phyloP scores from a whole-genome alignment of 1,140 invertebrate species.

The Eciton burchellii region DNA sequence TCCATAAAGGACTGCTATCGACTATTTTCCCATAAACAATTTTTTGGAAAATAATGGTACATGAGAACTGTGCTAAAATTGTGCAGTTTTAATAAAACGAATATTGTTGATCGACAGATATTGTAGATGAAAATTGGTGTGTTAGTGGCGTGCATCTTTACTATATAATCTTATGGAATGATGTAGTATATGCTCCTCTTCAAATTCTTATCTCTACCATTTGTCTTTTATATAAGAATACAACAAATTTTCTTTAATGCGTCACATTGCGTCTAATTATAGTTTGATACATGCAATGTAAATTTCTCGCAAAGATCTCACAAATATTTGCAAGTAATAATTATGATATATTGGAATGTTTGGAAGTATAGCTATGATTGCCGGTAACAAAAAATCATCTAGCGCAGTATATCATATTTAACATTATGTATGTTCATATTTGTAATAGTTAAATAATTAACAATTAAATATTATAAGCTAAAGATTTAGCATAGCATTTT shows the following conservation, averaged over 20 bases:
- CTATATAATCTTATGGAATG: conserved; percentile 7
- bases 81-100: not conserved
- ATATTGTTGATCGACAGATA: not conserved
- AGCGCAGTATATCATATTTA: too few relatives aligned
- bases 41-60: not conserved
- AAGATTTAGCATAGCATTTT: too few relatives aligned
- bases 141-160: not conserved
- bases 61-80: conserved; percentile 7
- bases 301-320: not conserved
- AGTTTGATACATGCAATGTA: conserved; percentile 17
- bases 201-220: conserved; percentile 31
- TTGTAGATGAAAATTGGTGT: not conserved
- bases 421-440: too few relatives aligned
- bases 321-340: not conserved
- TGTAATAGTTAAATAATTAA: too few relatives aligned
- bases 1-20: not conserved
- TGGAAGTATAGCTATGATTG: too few relatives aligned
- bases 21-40: not conserved
- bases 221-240: conserved; percentile 60
- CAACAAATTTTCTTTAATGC: not conserved
- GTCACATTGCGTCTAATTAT: not conserved
- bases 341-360: too few relatives aligned
- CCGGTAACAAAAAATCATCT: too few relatives aligned
- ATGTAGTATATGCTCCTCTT: conserved; percentile 34
- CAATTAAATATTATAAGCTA: too few relatives aligned